These are phyloP conservation scores for Latrodectus elegans DNA, from an alignment of 2,888 invertebrate species.

Conservation along the genomic window DNA sequence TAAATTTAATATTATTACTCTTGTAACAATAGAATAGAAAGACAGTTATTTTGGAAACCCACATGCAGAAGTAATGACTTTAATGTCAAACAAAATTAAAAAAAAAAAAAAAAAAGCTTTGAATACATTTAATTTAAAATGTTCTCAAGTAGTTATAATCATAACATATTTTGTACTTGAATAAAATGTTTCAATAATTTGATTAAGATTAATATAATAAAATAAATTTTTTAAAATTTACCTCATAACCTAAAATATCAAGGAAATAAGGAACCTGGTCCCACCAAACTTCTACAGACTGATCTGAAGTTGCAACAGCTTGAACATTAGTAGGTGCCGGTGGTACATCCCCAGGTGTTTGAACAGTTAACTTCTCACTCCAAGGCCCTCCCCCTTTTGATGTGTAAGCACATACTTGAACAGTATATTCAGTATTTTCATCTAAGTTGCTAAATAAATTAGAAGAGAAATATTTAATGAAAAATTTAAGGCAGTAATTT, in stretches of 20 bases:
- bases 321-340: conserved; percentile 94
- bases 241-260: conserved; percentile 82
- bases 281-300: conserved; percentile 86
- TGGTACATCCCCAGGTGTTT: conserved; percentile 92
- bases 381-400: conserved; percentile 93
- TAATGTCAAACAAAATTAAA: no score
- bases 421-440: conserved; percentile 90
- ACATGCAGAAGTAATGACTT: no score
- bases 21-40: no score
- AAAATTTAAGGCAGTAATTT: neutral
- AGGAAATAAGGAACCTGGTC: conserved; percentile 72
- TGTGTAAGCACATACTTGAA: conserved; percentile 91
- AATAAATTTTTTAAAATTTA: neutral
- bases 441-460: conserved; percentile 79
- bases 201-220: no score
- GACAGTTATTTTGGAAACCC: no score
- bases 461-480: neutral
- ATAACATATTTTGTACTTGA: no score
- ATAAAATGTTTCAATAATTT: no score
- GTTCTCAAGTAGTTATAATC: no score
- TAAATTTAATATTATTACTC: no score
- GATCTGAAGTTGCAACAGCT: conserved; percentile 93
- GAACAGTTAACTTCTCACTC: conserved; percentile 87
- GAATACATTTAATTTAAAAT: no score
- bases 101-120: no score